phyloP scores from a whole-genome alignment of 2,797 vertebrate genomes.

The Ceryle rudis region DNA sequence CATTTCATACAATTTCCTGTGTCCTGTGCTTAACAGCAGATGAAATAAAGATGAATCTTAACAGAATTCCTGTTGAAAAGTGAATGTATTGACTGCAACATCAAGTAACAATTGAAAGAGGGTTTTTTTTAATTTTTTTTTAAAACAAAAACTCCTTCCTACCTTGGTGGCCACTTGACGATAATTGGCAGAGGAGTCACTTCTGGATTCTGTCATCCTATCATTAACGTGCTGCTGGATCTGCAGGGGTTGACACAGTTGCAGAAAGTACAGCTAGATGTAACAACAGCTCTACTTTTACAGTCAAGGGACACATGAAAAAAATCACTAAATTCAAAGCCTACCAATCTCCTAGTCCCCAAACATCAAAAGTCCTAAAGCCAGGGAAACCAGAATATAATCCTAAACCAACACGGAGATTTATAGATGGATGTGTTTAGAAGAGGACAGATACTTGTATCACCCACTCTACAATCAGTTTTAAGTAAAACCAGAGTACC shows the following conservation, averaged over 20 bases:
- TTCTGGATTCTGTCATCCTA: background rate
- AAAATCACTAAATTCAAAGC: background rate
- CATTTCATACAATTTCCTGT: background rate
- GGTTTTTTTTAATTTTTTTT: background rate
- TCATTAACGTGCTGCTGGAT: background rate
- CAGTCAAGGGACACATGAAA: background rate
- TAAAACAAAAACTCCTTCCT: background rate
- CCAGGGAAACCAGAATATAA: background rate
- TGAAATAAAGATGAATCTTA: background rate
- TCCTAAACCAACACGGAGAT: background rate
- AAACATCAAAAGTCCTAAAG: background rate
- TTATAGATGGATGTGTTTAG: fast-evolving
- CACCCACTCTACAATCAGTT: background rate
- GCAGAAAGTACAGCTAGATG: background rate
- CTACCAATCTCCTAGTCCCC: background rate
- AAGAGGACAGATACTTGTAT: background rate
- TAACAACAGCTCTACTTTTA: fast-evolving
- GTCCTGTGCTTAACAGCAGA: background rate
- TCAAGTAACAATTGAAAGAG: background rate
- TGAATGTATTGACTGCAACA: background rate
- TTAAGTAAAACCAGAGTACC: background rate
- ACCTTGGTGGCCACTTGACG: background rate
- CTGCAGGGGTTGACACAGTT: background rate
- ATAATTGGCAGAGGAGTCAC: background rate
- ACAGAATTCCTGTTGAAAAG: background rate